phyloP scores from a whole-genome alignment of 2,797 vertebrate genomes.

The Huso huso region DNA sequence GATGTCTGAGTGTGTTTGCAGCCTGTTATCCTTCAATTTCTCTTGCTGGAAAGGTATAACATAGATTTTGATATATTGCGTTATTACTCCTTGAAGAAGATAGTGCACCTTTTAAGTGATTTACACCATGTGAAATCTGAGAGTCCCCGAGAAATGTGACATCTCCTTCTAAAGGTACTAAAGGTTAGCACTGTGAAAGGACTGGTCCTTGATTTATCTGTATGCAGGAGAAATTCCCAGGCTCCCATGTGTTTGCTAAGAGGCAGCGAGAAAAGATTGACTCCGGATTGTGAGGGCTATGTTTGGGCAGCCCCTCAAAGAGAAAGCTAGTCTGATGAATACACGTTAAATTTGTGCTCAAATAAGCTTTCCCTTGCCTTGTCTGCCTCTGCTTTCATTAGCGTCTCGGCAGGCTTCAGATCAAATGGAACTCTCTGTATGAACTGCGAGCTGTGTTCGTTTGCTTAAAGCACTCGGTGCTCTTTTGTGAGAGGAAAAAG shows the following conservation, averaged over 20 bases:
- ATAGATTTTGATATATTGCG: background rate
- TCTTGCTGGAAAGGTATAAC: background rate
- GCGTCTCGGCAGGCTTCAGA: conserved; percentile 28
- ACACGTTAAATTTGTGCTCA: conserved; percentile 43
- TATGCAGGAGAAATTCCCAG: conserved; percentile 38
- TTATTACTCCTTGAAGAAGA: background rate
- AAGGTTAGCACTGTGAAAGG: conserved; percentile 15
- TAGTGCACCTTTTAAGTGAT: background rate
- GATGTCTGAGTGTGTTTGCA: background rate
- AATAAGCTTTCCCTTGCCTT: conserved; percentile 34
- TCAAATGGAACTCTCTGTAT: conserved; percentile 25
- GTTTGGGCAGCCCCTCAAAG: conserved; percentile 37
- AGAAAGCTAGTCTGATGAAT: conserved; percentile 31
- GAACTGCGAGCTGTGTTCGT: conserved; percentile 17
- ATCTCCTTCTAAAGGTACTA: conserved; percentile 26
- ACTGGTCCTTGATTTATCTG: conserved; percentile 34
- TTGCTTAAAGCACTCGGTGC: conserved; percentile 24
- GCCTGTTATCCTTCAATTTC: background rate
- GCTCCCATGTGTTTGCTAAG: conserved; percentile 42
- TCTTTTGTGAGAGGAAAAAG: conserved; percentile 9
- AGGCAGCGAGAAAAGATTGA: conserved; percentile 30
- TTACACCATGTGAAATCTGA: conserved; percentile 32
- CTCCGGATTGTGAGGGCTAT: conserved; percentile 24
- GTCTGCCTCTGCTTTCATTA: conserved; percentile 31
- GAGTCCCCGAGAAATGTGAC: conserved; percentile 30